Base-by-base conservation (phyloP, 2,888 invertebrate species). In the Campopleginae sp. region DNA sequence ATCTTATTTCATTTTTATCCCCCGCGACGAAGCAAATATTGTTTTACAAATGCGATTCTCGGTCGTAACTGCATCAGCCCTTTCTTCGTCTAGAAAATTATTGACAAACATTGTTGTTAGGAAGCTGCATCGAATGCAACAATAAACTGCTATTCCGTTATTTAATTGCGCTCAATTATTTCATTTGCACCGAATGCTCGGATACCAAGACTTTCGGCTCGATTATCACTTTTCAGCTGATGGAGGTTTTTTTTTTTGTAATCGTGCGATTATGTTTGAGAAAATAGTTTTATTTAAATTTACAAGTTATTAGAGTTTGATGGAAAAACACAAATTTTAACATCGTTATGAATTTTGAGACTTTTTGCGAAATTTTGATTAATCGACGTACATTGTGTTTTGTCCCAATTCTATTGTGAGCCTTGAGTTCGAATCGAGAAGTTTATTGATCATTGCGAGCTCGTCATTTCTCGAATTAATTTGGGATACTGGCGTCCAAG, bases 401-500 rank as follows among this genome's bases (percentile, higher is more conserved):
- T 80, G 83, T 46, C 85, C 68, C 3, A 85, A 19, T 33, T 66
- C 65, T 78, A 85, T 83, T 65, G 80, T 80, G 65, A 85, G 86
- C 61, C 78, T 82, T 31, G 88, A 85, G 54, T 84, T 80, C 54
- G 84, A 46, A 51, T 88, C 85, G 65, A 89, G 85, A 74, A 89
- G 48, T 80, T 89, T 88, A 63, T 90, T 86, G 38, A 89, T 87
- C 66, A 90, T 79, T 5, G 74, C 66, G 0, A 90, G 84, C 63
- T 91, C 89, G 65, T 92, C 90, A 81, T 94, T 92, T 54, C 92
- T 92, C n/a, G 91, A 89, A 19, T 91, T 88, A 31, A 95, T 92
- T 88, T 95, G 92, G 23, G 95, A 94, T 68, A 95, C 88, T 0
- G 96, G 94, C 0, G 96, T 97, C 97, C 96, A 97, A 12, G 96